phyloP scores from a whole-genome alignment of 2,888 invertebrate species.

The Marronus borbonicus region DNA sequence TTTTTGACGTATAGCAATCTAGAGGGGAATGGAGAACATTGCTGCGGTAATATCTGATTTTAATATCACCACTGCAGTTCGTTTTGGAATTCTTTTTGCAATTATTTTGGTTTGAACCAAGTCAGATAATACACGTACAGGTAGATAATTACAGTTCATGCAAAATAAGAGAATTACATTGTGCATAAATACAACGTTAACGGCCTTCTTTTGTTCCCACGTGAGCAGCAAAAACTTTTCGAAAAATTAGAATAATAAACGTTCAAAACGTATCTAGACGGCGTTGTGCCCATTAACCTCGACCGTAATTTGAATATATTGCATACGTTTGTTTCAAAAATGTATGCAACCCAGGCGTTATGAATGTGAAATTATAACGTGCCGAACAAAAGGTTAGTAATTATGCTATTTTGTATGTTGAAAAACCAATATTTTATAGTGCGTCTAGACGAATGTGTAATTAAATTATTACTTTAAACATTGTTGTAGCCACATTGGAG shows the following conservation, averaged over 20 bases:
- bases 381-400: slow-evolving; percentile 55
- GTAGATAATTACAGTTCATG: slow-evolving; percentile 21
- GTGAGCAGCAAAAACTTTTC: slow-evolving; percentile 23
- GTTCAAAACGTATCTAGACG: slow-evolving; percentile 35
- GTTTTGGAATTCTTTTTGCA: no score
- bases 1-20: no score
- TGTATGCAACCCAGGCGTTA: slow-evolving; percentile 50
- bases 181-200: slow-evolving; percentile 42
- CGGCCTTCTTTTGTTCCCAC: slow-evolving; percentile 38
- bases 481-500: slow-evolving; percentile 51
- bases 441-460: slow-evolving; percentile 57
- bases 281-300: slow-evolving; percentile 37
- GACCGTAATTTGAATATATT: slow-evolving; percentile 53
- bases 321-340: slow-evolving; percentile 50
- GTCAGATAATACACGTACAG: background rate
- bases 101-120: no score
- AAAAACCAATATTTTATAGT: slow-evolving; percentile 61
- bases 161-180: slow-evolving; percentile 31
- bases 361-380: slow-evolving; percentile 56
- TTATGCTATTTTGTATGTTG: slow-evolving; percentile 60
- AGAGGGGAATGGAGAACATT: no score
- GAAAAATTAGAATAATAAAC: slow-evolving; percentile 47
- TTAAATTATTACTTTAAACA: slow-evolving; percentile 55
- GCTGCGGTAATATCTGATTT: no score
- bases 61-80: no score